A percentile compares a stretch with the other conserved stretches of the same genome.
Evolutionary conservation across 2,113 vertebrate genomes (phyloP).

Genomic region (Oryzias celebensis): DNA sequence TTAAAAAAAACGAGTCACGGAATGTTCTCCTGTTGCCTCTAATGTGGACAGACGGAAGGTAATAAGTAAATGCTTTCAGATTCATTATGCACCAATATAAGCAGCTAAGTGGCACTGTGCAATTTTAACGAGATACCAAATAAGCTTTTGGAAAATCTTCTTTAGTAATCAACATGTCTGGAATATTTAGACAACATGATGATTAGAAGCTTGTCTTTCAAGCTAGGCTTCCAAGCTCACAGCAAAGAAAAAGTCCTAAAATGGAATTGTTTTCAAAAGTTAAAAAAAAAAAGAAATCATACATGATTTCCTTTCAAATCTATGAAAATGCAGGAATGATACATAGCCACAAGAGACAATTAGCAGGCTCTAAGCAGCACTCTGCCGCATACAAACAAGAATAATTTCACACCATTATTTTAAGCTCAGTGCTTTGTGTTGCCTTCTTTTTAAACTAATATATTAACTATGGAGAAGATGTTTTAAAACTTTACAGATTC

Average conservation of each 20-base stretch:
- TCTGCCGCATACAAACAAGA: too few relatives aligned
- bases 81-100: neutral
- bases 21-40: neutral
- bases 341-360: too few relatives aligned
- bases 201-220: neutral
- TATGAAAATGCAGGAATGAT: too few relatives aligned
- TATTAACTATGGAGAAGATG: too few relatives aligned
- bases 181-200: neutral
- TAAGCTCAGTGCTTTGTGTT: too few relatives aligned
- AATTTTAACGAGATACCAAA: neutral
- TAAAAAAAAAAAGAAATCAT: too few relatives aligned
- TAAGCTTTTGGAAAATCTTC: neutral
- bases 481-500: too few relatives aligned
- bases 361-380: too few relatives aligned
- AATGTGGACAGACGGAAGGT: neutral
- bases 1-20: neutral
- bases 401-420: too few relatives aligned
- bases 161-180: neutral
- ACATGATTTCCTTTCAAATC: too few relatives aligned
- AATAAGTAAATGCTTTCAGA: neutral
- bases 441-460: too few relatives aligned
- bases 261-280: too few relatives aligned
- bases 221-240: neutral
- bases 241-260: neutral
- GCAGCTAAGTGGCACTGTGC: neutral